A percentile compares a stretch with the other conserved stretches of the same genome.
Conservation (phyloP, 2,113 vertebrate genomes). For the Caloenas nicobarica region DNA sequence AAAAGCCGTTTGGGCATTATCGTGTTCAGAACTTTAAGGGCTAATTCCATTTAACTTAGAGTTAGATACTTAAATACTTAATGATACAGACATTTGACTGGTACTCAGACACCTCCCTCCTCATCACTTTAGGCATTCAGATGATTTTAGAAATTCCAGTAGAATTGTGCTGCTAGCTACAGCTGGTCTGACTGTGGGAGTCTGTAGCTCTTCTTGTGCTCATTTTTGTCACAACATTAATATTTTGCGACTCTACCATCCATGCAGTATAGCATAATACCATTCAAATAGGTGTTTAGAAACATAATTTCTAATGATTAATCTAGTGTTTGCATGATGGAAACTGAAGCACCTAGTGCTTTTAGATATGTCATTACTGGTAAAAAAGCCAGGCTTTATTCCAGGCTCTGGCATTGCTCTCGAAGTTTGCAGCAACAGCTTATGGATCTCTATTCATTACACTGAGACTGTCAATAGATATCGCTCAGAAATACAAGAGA, state of each 20-base stretch:
- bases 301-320: not conserved
- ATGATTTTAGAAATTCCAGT: not conserved
- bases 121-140: not conserved
- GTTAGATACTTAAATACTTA: not conserved
- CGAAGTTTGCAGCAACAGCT: not conserved
- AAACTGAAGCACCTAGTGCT: not conserved
- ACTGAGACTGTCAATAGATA: not conserved
- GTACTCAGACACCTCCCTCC: not conserved
- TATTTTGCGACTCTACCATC: not conserved
- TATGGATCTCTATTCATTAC: not conserved
- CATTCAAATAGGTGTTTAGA: not conserved
- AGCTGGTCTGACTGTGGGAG: not conserved
- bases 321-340: not conserved
- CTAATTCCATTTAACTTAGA: not conserved
- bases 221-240: not conserved
- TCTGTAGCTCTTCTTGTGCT: not conserved
- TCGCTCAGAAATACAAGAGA: not conserved
- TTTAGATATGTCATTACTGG: conserved; percentile 12
- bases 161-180: not conserved
- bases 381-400: not conserved
- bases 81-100: not conserved
- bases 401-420: not conserved
- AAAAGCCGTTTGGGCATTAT: not conserved
- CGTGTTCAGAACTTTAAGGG: not conserved
- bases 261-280: not conserved